A percentile compares a stretch with the other conserved stretches of the same genome.
These are phyloP conservation scores for Sinella curviseta DNA, from an alignment of 1,140 invertebrate species.

Conservation along the genomic window DNA sequence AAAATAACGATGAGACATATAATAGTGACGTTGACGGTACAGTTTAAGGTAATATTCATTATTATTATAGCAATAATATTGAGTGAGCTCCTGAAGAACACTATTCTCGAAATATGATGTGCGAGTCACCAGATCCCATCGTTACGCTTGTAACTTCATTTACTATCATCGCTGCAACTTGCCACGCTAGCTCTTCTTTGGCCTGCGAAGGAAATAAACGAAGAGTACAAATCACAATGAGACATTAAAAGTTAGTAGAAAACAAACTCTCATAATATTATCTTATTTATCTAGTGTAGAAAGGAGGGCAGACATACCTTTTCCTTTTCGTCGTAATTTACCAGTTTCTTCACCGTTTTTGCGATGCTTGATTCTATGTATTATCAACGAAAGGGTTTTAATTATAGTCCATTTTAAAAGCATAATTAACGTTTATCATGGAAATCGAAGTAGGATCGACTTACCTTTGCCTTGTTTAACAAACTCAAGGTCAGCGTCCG, in stretches of 20 bases:
- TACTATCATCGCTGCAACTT: conserved; percentile 91
- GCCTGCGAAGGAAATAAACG: no score
- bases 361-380: conserved; percentile 61
- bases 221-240: conserved; percentile 33
- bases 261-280: not conserved
- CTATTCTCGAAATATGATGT: conserved; percentile 10
- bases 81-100: no score
- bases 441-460: no score
- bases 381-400: not conserved
- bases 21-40: no score
- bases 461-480: conserved; percentile 39
- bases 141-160: conserved; percentile 87
- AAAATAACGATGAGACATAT: no score
- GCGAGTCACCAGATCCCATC: conserved; percentile 56
- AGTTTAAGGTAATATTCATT: no score
- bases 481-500: conserved; percentile 80
- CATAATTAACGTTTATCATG: not conserved
- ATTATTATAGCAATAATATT: no score
- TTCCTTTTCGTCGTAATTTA: conserved; percentile 72
- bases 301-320: conserved; percentile 64
- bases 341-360: conserved; percentile 73
- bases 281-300: not conserved
- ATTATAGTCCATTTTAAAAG: not conserved
- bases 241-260: conserved; percentile 34
- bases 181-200: conserved; percentile 91